Evolutionary conservation across 2,113 vertebrate genomes (phyloP).

Genomic region (Microcebus jonahi): DNA sequence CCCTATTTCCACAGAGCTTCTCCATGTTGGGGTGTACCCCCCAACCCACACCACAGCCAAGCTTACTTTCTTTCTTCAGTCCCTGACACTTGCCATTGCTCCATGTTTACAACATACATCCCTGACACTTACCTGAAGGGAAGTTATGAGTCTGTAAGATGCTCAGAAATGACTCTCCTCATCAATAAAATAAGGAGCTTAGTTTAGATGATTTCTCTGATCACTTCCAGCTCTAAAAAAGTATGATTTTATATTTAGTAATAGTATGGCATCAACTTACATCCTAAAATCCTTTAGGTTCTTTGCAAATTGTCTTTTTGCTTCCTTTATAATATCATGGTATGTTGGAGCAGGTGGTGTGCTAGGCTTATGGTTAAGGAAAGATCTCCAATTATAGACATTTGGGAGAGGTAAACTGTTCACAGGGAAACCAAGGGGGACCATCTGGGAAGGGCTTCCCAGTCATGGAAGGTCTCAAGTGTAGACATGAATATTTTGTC

Average conservation of each 20-base stretch:
- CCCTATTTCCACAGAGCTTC: neutral
- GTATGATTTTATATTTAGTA: neutral
- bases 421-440: neutral
- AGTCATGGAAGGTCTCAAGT: neutral
- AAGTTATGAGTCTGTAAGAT: neutral
- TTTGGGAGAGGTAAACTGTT: neutral
- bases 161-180: neutral
- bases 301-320: conserved; percentile 63
- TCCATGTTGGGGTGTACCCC: neutral
- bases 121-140: neutral
- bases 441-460: neutral
- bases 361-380: conserved; percentile 76
- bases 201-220: neutral
- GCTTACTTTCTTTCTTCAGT: neutral
- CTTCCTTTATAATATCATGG: conserved; percentile 79
- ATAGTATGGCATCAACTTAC: conserved; percentile 58
- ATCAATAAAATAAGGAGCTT: neutral
- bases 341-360: conserved; percentile 81
- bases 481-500: neutral
- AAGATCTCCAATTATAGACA: conserved; percentile 55
- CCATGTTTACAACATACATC: neutral
- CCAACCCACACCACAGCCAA: neutral
- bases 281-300: conserved; percentile 64
- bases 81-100: neutral
- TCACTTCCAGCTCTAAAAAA: neutral